Conservation (phyloP, 23 tunicate species). For the Ciona savignyi region DNA sequence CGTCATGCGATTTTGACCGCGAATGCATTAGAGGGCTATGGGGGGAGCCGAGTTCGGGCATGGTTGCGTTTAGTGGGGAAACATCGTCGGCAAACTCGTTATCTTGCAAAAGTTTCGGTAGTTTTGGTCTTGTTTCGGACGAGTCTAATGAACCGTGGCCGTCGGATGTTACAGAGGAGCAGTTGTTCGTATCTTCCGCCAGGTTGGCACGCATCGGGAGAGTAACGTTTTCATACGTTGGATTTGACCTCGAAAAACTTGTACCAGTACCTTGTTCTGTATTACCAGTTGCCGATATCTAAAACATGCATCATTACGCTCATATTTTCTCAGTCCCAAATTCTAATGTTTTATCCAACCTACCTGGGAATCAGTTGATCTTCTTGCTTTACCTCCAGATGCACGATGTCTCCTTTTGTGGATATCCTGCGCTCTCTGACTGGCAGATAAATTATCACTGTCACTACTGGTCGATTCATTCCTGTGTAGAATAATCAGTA, state of each 20-base stretch:
- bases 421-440: constrained; percentile 3
- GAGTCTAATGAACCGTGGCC: constrained; percentile 69
- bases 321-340: neutral
- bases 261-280: constrained; percentile 39
- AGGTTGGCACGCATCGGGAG: constrained; percentile 4
- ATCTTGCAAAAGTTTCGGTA: constrained; percentile 22
- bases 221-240: constrained; percentile 37
- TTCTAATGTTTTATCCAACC: neutral
- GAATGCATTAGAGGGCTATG: constrained; percentile 8
- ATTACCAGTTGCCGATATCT: too few species aligned
- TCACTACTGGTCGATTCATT: constrained; percentile 37
- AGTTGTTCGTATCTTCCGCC: neutral
- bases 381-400: constrained; percentile 44
- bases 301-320: neutral
- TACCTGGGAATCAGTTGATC: constrained; percentile 21
- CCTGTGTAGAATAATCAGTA: too few species aligned
- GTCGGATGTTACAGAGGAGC: constrained; percentile 14
- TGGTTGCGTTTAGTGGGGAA: constrained; percentile 10
- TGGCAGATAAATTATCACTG: too few species aligned
- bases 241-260: constrained; percentile 36
- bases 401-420: constrained; percentile 53
- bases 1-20: constrained; percentile 51
- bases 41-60: constrained; percentile 18
- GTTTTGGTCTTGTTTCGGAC: constrained; percentile 73
- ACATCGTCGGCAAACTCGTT: neutral